A percentile compares a stretch with the other conserved stretches of the same genome.
phyloP scores from a whole-genome alignment of 2,113 vertebrate genomes.

The Hypanus sabinus region DNA sequence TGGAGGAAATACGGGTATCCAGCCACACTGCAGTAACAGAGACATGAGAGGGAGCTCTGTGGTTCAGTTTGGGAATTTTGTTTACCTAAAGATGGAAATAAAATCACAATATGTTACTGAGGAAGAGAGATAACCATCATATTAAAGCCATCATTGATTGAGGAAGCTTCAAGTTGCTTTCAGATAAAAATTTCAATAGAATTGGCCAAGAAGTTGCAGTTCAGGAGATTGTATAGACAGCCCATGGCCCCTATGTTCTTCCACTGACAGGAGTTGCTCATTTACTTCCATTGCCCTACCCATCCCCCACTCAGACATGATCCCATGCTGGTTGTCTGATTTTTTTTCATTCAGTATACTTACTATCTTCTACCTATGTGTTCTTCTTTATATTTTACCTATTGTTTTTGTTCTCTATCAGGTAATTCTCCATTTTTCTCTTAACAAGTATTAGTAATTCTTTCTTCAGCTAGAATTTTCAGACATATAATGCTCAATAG shows the following conservation, averaged over 20 bases:
- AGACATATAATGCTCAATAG: too few species aligned
- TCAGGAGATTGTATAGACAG: background rate
- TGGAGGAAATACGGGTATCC: background rate
- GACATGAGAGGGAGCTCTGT: background rate
- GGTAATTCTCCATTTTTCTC: background rate
- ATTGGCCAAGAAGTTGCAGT: background rate
- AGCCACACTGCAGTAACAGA: background rate
- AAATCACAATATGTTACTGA: background rate
- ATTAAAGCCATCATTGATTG: background rate
- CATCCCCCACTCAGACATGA: background rate
- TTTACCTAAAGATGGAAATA: conserved; percentile 2
- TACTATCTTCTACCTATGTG: too few species aligned
- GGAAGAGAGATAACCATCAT: background rate
- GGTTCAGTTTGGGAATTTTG: background rate
- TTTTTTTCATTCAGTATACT: too few species aligned
- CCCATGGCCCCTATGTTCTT: background rate
- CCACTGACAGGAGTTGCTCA: background rate
- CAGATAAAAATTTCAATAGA: background rate
- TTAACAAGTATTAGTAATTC: background rate
- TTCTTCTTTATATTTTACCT: too few species aligned
- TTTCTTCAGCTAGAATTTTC: background rate
- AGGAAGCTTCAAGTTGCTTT: background rate
- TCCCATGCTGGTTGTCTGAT: too few species aligned
- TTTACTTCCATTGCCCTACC: background rate
- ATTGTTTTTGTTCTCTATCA: background rate